phyloP scores from a whole-genome alignment of 2,797 vertebrate genomes.

The Remorina albescens region DNA sequence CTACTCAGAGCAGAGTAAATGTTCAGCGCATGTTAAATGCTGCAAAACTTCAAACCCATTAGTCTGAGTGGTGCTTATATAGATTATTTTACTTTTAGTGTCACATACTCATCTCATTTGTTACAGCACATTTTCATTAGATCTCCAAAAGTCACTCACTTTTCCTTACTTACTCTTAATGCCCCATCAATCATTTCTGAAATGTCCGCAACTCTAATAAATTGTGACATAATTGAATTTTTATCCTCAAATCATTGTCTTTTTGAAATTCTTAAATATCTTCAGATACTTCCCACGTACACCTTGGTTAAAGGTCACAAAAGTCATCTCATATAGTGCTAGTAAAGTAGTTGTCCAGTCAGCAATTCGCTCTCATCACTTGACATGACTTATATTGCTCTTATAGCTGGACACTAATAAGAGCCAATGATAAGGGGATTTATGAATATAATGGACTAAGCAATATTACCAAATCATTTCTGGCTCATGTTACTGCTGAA shows the following conservation, averaged over 20 bases:
- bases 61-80: conserved; percentile 12
- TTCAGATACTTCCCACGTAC: neutral
- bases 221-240: neutral
- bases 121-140: conserved; percentile 1
- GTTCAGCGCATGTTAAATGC: conserved; percentile 13
- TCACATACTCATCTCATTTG: neutral
- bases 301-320: neutral
- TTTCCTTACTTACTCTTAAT: neutral
- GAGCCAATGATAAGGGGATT: neutral
- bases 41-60: conserved; percentile 23
- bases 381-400: neutral
- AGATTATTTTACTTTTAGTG: neutral
- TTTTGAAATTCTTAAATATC: conserved; percentile 2
- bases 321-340: neutral
- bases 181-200: neutral
- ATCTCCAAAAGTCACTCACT: neutral
- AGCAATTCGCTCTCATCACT: neutral
- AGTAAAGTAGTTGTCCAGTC: neutral
- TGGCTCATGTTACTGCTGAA: neutral
- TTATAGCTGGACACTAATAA: neutral
- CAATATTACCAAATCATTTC: conserved; percentile 5
- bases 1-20: conserved; percentile 6
- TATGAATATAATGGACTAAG: neutral
- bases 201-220: conserved; percentile 4
- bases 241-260: neutral